These are phyloP conservation scores for Dilophus febrilis DNA, from an alignment of 2,888 invertebrate species.

Conservation along the genomic window DNA sequence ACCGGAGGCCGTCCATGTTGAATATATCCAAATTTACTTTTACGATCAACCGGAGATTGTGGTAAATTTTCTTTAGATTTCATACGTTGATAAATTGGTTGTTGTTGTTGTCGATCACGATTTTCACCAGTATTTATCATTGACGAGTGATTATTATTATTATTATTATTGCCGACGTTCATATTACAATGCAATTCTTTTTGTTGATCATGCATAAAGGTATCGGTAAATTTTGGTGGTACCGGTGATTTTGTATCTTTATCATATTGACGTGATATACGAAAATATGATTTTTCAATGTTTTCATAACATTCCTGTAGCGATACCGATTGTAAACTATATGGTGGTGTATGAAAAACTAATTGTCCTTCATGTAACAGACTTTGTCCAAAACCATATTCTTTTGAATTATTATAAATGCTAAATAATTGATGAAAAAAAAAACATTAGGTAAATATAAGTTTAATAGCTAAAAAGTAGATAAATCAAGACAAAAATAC, in stretches of 20 bases:
- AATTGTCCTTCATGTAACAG: constrained; percentile 71
- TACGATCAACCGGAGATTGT: constrained; percentile 26
- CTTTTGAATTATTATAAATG: constrained; percentile 57
- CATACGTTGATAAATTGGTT: constrained; percentile 16
- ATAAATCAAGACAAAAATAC: constrained; percentile 42
- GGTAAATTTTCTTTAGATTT: constrained; percentile 29
- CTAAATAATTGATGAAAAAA: constrained; percentile 24
- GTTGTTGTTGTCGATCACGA: constrained; percentile 15
- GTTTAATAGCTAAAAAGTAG: too few species aligned
- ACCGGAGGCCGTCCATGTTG: not conserved
- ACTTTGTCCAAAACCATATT: constrained; percentile 88
- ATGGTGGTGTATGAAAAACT: constrained; percentile 81
- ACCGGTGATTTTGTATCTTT: constrained; percentile 15
- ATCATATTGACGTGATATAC: constrained; percentile 19
- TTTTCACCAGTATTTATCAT: constrained; percentile 16
- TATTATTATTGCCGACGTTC: too few species aligned
- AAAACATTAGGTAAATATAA: not conserved
- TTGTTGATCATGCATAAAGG: constrained; percentile 4
- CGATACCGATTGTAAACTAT: constrained; percentile 59
- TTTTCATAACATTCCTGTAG: constrained; percentile 44
- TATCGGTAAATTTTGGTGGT: constrained; percentile 8
- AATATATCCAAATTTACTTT: constrained; percentile 41
- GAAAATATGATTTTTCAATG: constrained; percentile 21
- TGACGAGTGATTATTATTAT: constrained; percentile 2
- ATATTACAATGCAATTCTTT: constrained; percentile 6